Evolutionary conservation across 2,888 invertebrate genomes (phyloP).

Genomic region (Steromphala cineraria): DNA sequence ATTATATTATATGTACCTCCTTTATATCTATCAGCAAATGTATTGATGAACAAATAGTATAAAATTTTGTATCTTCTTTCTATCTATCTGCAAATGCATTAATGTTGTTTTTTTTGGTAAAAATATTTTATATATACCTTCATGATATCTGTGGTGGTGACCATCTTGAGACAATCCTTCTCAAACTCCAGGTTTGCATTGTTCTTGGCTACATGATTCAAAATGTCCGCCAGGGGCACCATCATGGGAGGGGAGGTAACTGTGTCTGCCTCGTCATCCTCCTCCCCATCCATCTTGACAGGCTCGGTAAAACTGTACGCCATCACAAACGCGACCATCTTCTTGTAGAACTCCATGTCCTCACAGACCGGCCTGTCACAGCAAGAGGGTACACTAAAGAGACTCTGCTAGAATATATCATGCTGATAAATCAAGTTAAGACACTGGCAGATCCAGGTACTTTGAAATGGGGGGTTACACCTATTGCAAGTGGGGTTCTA

Average conservation of each 20-base stretch:
- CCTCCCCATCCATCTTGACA: conserved; percentile 41
- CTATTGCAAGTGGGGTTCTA: too few species aligned
- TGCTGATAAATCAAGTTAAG: too few species aligned
- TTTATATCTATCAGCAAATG: too few species aligned
- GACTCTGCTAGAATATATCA: too few species aligned
- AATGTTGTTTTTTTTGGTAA: too few species aligned
- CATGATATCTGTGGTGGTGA: conserved; percentile 62
- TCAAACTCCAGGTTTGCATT: conserved; percentile 73
- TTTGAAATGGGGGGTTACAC: too few species aligned
- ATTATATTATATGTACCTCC: too few species aligned
- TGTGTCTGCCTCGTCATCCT: conserved; percentile 55
- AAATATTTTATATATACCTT: conserved; percentile 53
- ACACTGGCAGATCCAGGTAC: too few species aligned
- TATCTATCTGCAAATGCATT: too few species aligned
- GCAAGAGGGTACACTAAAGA: too few species aligned
- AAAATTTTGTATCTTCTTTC: too few species aligned
- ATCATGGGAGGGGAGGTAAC: conserved; percentile 69
- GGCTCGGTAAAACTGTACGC: conserved; percentile 76
- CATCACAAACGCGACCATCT: conserved; percentile 75
- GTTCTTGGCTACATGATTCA: conserved; percentile 73
- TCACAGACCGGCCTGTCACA: conserved; percentile 46
- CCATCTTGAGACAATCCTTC: conserved; percentile 69
- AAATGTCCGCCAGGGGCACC: conserved; percentile 75
- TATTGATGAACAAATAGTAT: too few species aligned
- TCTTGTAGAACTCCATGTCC: conserved; percentile 70